phyloP scores from a whole-genome alignment of 1,140 invertebrate genomes.

The Sycophila sp. region DNA sequence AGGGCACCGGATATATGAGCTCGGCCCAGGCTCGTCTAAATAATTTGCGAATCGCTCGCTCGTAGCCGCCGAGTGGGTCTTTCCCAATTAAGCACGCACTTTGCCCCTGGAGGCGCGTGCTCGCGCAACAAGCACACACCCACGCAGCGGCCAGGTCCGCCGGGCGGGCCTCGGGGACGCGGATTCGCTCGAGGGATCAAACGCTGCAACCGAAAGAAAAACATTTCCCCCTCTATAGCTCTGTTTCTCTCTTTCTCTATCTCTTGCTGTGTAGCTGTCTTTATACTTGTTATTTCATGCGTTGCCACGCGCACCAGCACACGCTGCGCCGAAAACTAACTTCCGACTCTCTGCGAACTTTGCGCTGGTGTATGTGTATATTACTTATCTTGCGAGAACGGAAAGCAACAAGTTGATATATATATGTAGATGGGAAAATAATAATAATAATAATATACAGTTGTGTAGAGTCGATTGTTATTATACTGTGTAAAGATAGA shows the following conservation, averaged over 20 bases:
- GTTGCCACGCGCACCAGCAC: too few species aligned
- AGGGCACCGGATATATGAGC: not conserved
- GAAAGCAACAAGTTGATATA: not conserved
- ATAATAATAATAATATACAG: not conserved
- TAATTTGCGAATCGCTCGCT: not conserved
- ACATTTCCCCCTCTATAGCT: not conserved
- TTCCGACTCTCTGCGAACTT: not conserved
- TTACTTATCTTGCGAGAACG: not conserved
- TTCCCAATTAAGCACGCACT: conserved; percentile 2
- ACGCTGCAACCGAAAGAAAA: not conserved
- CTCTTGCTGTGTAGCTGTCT: conserved; percentile 9
- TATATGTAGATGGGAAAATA: conserved; percentile 9
- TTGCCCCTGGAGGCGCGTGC: not conserved
- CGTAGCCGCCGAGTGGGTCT: not conserved
- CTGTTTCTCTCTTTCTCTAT: conserved; percentile 6
- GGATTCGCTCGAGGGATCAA: not conserved
- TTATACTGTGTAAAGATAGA: too few species aligned
- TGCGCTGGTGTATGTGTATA: too few species aligned
- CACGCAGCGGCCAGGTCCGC: not conserved
- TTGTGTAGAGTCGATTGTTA: too few species aligned
- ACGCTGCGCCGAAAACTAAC: too few species aligned
- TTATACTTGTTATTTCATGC: too few species aligned
- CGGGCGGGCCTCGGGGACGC: too few species aligned
- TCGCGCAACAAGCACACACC: not conserved
- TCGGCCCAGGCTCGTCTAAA: not conserved